Evolutionary conservation across 2,113 vertebrate genomes (phyloP), one percentile per base, ranked within the genome.

Genomic region (Neogobius melanostomus): DNA sequence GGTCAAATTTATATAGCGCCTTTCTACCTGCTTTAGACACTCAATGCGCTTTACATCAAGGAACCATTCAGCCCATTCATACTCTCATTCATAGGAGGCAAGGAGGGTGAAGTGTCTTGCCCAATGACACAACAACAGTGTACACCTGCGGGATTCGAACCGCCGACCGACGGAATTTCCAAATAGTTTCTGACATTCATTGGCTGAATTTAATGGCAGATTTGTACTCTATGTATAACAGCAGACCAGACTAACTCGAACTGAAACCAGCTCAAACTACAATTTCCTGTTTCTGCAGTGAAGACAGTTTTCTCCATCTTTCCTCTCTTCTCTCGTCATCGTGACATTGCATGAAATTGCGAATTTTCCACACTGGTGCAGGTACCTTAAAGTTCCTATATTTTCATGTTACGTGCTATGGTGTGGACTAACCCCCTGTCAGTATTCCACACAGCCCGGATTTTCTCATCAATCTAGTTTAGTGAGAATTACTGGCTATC

Each of bases 341-440:
- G 42, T 44, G 59, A 61, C 59, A 45, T 16, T n/a, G 42, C 59
- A 61, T 61, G 59, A 61, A 61, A 61, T 61, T 61, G 59, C 36
- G 44, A 44, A n/a, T 61, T 42, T 44, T 61, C 59, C 59, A 61
- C 59, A 61, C 59, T 61, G 59, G 8, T 16, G 59, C 59, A 61
- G 59, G 42, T 44, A 11, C 59, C 15, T 61, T 16, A 6, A 44
- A 61, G 7, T 10, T 43, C 44, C 14, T 12, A 16, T 44, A 43
- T 42, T 61, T 61, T 51, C 10, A 47, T 59, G 12, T 42, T 14
- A 0, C 36, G 2, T 42, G 14, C 56, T 42, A 10, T 59, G 14
- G 56, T 36, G 56, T 42, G 11, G 11, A 59, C 21, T 42, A 59
- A 59, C 28, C 28, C 28, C 28, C 4, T 59, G 56, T 42, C 56